phyloP scores from a whole-genome alignment of 64 coral and sea anemone species.

The Dendrophyllia cribrosa region DNA sequence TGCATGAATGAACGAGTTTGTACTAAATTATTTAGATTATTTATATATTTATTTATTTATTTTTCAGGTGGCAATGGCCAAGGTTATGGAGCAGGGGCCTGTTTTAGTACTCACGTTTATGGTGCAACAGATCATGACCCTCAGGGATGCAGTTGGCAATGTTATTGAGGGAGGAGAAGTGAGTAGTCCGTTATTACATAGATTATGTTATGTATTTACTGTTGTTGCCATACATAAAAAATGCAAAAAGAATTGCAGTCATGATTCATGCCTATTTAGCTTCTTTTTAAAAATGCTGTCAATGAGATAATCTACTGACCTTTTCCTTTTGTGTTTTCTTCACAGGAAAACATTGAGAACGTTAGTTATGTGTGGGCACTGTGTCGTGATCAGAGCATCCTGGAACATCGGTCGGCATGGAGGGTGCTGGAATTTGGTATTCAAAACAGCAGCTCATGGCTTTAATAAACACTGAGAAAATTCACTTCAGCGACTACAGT shows the following conservation, averaged over 20 bases:
- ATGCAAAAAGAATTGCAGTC: too few relatives aligned
- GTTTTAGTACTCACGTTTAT: constrained; percentile 94
- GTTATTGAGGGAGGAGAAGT: constrained; percentile 98
- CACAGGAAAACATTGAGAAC: constrained; percentile 95
- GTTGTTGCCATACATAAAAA: too few relatives aligned
- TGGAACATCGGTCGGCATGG: constrained; percentile 93
- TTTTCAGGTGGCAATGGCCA: constrained; percentile 93
- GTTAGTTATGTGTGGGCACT: constrained; percentile 98
- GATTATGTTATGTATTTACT: too few relatives aligned
- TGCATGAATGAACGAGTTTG: too few relatives aligned
- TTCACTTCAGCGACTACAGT: neutral
- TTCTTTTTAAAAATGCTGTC: too few relatives aligned
- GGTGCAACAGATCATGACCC: constrained; percentile 92
- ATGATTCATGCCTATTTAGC: too few relatives aligned
- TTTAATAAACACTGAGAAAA: constrained; percentile 19
- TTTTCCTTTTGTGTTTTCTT: neutral
- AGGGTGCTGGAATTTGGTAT: constrained; percentile 98
- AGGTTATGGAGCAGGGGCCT: constrained; percentile 98
- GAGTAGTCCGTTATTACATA: neutral
- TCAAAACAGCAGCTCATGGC: constrained; percentile 89
- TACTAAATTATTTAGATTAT: too few relatives aligned
- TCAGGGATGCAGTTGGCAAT: constrained; percentile 83
- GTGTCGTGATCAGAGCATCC: constrained; percentile 94
- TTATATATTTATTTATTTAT: too few relatives aligned
- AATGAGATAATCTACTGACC: too few relatives aligned